phyloP scores from a whole-genome alignment of 2,888 invertebrate genomes.

The Caenorhabditis doughertyi region DNA sequence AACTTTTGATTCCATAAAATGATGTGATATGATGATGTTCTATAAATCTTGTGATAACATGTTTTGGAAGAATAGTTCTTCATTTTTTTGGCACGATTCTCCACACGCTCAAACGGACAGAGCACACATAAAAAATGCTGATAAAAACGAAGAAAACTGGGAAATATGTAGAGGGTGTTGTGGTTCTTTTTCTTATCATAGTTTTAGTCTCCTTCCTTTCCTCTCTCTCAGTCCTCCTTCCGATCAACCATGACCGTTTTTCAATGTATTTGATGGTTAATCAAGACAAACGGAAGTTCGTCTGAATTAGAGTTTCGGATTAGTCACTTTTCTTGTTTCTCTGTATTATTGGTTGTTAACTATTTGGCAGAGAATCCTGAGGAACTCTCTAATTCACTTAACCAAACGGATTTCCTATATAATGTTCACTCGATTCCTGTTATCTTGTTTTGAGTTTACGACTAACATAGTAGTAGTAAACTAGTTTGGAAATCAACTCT shows the following conservation, averaged over 20 bases:
- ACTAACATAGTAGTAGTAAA: background rate
- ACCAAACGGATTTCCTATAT: background rate
- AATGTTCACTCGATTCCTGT: background rate
- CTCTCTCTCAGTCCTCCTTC: background rate
- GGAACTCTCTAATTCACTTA: background rate
- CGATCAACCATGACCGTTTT: conserved; percentile 13
- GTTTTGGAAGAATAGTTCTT: conserved; percentile 9
- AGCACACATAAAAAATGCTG: conserved; percentile 13
- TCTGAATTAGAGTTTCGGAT: background rate
- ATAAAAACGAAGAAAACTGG: conserved; percentile 7
- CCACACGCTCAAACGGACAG: conserved; percentile 28
- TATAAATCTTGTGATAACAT: conserved; percentile 27
- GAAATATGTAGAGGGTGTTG: conserved; percentile 5
- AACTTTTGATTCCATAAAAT: conserved; percentile 12
- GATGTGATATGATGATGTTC: conserved; percentile 22
- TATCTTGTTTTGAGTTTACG: background rate
- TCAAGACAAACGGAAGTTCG: conserved; percentile 25
- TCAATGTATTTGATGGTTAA: background rate
- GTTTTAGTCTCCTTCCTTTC: conserved; percentile 11
- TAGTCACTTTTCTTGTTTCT: conserved; percentile 3
- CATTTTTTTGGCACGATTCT: background rate
- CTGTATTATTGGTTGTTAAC: background rate
- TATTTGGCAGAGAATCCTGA: background rate
- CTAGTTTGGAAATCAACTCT: too few relatives aligned
- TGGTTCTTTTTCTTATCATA: conserved; percentile 27